Evolutionary conservation across 1,140 invertebrate species (phyloP), one percentile per base, ranked within the genome.

Genomic region (Drosophila dunni): DNA sequence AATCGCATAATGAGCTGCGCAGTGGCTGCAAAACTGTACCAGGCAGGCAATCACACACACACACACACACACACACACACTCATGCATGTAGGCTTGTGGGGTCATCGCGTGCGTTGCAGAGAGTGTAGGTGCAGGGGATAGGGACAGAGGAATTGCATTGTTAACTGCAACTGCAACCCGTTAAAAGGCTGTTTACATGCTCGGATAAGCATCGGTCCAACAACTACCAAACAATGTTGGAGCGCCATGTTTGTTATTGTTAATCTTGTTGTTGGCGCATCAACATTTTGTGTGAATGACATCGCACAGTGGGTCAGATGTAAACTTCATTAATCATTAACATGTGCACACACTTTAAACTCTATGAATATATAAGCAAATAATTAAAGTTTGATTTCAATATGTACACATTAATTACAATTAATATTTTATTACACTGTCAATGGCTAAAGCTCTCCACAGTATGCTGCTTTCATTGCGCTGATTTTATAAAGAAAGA

Each of bases 181-280:
- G 63, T 60, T 73, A 60, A 61, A 64, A 73, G 70, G 40, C 70
- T 68, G 56, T 38, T 73, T 68, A 68, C 56, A 68, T 73, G 70
- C 56, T 68, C 64, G 64, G 70, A 67, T 68, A 73, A 73, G 56
- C 64, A 73, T 67, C 64, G 54, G 50, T n/a, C 54, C 64, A 45
- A 56, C 40, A 53, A 20, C 53, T 36, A 58, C 45, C 65, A 36
- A 58, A 53, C 70, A 58, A 29, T 73, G 70, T 44, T 57, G 36
- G 34, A 42, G 15, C 33, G 50, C 60, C 29, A 50, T 69, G 58
- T 56, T 11, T 15, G 20, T 34, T 56, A 51, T 40, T 50, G 42
- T 50, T 54, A 38, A 33, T 65, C 42, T 65, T 42, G 44, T 9
- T 56, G 60, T 57, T 42, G 67, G 24, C 15, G 36, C 69, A 58